These are phyloP conservation scores for Gari tellinella DNA, from an alignment of 2,888 invertebrate species.

Conservation along the genomic window DNA sequence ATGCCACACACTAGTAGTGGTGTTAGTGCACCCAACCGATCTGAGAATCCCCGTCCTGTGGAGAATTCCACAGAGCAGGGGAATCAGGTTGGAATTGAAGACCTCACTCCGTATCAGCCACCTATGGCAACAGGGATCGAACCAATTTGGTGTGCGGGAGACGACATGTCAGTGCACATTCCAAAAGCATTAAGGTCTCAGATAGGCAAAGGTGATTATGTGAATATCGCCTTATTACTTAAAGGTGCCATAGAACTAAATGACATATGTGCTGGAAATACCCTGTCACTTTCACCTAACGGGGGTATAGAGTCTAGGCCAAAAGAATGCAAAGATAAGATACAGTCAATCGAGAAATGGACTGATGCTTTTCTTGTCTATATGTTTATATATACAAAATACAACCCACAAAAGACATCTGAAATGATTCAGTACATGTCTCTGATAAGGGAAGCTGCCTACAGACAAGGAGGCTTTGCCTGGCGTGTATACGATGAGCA, in stretches of 20 bases:
- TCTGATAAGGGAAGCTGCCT: constrained; percentile 30
- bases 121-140: no score
- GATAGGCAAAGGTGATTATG: constrained; percentile 26
- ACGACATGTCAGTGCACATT: constrained; percentile 21
- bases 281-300: constrained; percentile 3
- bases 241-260: no score
- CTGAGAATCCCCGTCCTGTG: not conserved
- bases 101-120: no score
- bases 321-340: constrained; percentile 27
- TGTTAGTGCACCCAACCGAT: not conserved
- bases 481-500: constrained; percentile 41
- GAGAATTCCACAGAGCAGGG: no score
- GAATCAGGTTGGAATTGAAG: no score
- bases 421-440: constrained; percentile 43
- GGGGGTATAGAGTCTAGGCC: constrained; percentile 20
- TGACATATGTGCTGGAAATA: constrained; percentile 16
- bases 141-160: constrained; percentile 2
- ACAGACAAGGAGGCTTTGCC: constrained; percentile 21
- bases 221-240: constrained; percentile 34
- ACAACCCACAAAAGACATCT: constrained; percentile 13
- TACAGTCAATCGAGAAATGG: constrained; percentile 37
- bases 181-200: constrained; percentile 18
- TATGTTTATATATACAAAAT: constrained; percentile 15
- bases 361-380: constrained; percentile 42
- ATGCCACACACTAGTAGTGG: not conserved